Conservation (phyloP, 2,797 vertebrate species). For the Eptatretus atami region DNA sequence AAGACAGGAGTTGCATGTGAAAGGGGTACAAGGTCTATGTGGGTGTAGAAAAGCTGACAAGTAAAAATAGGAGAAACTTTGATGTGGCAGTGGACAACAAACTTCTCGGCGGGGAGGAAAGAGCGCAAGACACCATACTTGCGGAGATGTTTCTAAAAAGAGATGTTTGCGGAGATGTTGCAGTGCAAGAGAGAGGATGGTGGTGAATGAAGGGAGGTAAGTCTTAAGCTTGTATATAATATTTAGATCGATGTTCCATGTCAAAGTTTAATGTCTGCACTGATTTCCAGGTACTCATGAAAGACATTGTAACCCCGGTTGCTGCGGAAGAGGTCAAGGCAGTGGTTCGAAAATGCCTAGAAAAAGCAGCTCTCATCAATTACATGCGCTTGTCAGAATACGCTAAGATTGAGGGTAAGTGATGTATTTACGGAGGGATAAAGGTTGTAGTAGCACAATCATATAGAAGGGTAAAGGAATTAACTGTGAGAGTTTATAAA, state of each 20-base stretch:
- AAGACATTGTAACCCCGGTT: conserved; percentile 74
- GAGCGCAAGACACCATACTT: conserved; percentile 12
- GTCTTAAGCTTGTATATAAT: too few relatives aligned
- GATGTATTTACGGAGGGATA: too few relatives aligned
- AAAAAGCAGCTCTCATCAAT: conserved; percentile 82
- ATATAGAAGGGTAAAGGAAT: too few relatives aligned
- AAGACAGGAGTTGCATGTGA: too few relatives aligned
- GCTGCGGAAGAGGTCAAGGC: conserved; percentile 82
- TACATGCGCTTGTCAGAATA: conserved; percentile 91
- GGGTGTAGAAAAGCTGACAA: too few relatives aligned
- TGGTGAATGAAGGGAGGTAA: conserved; percentile 8
- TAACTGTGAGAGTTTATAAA: too few relatives aligned
- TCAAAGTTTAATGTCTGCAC: neutral
- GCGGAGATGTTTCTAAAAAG: neutral
- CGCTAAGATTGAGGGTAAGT: conserved; percentile 91
- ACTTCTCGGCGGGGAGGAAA: conserved; percentile 9
- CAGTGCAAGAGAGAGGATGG: too few relatives aligned
- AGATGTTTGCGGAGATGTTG: neutral
- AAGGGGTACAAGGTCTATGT: too few relatives aligned
- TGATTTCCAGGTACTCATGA: conserved; percentile 60
- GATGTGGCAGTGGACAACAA: conserved; percentile 5
- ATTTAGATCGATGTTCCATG: too few relatives aligned
- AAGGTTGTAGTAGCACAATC: too few relatives aligned
- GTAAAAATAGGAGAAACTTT: too few relatives aligned
- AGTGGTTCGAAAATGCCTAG: conserved; percentile 79